Evolutionary conservation across 2,888 invertebrate species (phyloP), one percentile per base, ranked within the genome.

Genomic region (Callimorpha dominula): DNA sequence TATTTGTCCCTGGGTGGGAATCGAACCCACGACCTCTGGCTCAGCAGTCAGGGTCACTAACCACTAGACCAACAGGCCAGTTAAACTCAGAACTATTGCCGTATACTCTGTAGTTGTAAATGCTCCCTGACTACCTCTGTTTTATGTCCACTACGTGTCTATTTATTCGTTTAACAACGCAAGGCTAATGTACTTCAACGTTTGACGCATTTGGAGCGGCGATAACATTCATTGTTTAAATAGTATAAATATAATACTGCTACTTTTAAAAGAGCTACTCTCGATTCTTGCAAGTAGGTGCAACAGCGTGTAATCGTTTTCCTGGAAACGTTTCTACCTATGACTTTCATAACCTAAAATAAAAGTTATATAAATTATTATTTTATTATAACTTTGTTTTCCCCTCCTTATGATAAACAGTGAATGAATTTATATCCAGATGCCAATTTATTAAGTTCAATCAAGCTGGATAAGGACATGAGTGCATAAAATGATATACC

Each of bases 171-270:
- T 57, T 52, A 65, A 79, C 66, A 76, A 69, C 76, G 72, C 65
- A 31, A 74, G 70, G 76, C 64, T 72, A 73, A 76, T 68, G 63
- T 69, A 71, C 64, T 46, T 72, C 70, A 70, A 72, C 60, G 50
- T 15, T 65, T 80, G 60, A 68, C 60, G 57, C 68, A 70, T 63
- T 57, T 46, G 43, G 60, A 74, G 65, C 73, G 46, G n/a, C n/a
- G 65, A 46, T 60, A 62, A 60, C 74, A 70, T 68, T 66, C 66
- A 50, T 62, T 65, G 70, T 78, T 78, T 75, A 43, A 50, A 63
- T 71, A 31, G 50, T 57, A 74, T 65, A 50, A 52, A n/a, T 63
- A 20, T 46, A 57, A 12, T 12, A 60, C 12, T 31, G 17, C 52
- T 52, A 52, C 17, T 52, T 52, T 52, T 52, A 52, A 17, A 17